phyloP scores from a whole-genome alignment of 2,113 vertebrate genomes.

The Perca fluviatilis region DNA sequence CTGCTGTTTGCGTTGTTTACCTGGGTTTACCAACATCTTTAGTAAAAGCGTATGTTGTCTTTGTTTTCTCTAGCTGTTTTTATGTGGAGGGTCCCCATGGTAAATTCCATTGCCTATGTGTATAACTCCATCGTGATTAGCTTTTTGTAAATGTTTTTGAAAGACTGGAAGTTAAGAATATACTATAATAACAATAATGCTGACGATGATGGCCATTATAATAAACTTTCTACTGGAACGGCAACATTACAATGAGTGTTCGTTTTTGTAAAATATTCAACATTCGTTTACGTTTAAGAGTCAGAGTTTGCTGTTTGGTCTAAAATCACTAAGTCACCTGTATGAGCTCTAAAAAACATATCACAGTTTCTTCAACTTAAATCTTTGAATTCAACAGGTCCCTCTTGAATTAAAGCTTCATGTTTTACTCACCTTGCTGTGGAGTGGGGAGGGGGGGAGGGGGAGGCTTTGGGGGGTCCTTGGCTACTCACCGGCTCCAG shows the following conservation, averaged over 20 bases:
- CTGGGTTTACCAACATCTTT: slow-evolving; percentile 83
- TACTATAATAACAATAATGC: slow-evolving; percentile 79
- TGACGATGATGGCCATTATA: slow-evolving; percentile 69
- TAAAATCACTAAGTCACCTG: background rate
- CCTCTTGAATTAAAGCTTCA: slow-evolving; percentile 65
- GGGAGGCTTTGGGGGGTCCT: slow-evolving; percentile 82
- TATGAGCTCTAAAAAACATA: slow-evolving; percentile 5
- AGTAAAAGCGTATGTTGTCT: slow-evolving; percentile 86
- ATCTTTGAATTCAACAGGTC: slow-evolving; percentile 78
- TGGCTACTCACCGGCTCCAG: slow-evolving; percentile 88
- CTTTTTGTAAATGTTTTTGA: slow-evolving; percentile 92
- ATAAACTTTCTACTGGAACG: slow-evolving; percentile 98
- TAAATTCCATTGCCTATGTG: slow-evolving; percentile 88
- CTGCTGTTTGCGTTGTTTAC: slow-evolving; percentile 86
- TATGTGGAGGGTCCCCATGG: slow-evolving; percentile 87
- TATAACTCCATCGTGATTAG: slow-evolving; percentile 92
- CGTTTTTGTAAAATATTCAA: slow-evolving; percentile 27
- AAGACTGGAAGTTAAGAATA: slow-evolving; percentile 93
- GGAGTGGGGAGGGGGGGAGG: slow-evolving; percentile 61
- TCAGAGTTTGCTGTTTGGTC: background rate
- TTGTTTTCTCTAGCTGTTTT: slow-evolving; percentile 83
- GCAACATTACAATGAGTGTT: slow-evolving; percentile 67
- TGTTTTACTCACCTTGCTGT: slow-evolving; percentile 90
- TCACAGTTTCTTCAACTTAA: slow-evolving; percentile 14
- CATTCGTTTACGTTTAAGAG: background rate